Percentiles rank a stretch among this genome's conserved stretches.
Conservation (phyloP, 2,888 invertebrate genomes). For the Lamellibrachia satsuma region DNA sequence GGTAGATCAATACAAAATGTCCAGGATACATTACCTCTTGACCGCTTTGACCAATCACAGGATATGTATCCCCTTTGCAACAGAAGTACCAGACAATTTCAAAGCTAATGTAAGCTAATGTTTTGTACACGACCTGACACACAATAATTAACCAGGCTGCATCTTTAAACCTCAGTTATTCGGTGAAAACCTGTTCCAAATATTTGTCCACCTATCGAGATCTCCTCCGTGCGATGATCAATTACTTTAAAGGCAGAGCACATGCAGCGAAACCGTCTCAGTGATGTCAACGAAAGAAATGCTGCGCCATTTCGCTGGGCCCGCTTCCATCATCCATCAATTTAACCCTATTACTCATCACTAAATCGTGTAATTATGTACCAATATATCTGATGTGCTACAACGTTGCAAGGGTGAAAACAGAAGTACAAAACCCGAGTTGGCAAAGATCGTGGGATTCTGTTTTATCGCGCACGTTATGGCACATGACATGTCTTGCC, state of each 20-base stretch:
- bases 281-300: not conserved
- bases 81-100: not conserved
- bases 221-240: not conserved
- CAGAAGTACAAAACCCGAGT: not conserved
- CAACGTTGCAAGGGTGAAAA: not conserved
- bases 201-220: not conserved
- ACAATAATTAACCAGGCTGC: not conserved
- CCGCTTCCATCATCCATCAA: not conserved
- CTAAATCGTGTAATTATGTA: constrained; percentile 11
- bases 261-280: not conserved
- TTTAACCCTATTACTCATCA: not conserved
- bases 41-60: not conserved
- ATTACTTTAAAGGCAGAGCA: too few relatives aligned
- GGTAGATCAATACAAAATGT: not conserved
- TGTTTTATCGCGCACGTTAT: not conserved
- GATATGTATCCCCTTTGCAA: not conserved
- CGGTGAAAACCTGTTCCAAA: not conserved
- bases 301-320: not conserved
- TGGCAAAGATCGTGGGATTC: not conserved
- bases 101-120: not conserved
- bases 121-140: not conserved
- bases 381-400: not conserved
- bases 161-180: not conserved
- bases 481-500: not conserved
- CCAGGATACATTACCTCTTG: not conserved